phyloP scores from a whole-genome alignment of 2,888 invertebrate species.

The Chloroclysta siterata region DNA sequence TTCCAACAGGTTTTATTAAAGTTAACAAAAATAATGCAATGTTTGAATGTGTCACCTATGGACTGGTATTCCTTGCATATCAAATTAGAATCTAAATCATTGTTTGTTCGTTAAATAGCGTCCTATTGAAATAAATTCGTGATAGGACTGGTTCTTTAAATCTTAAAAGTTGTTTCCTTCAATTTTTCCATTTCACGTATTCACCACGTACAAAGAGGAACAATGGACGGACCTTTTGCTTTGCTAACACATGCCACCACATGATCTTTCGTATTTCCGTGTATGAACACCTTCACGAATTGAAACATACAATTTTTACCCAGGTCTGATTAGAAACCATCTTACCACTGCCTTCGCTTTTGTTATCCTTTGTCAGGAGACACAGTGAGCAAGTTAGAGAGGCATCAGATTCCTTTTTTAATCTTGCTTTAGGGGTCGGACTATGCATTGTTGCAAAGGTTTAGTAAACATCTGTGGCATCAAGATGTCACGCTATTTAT shows the following conservation, averaged over 20 bases:
- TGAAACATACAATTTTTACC: constrained; percentile 4
- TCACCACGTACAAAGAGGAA: constrained; percentile 9
- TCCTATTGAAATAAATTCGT: no score
- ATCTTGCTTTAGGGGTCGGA: not conserved
- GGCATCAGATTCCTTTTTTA: not conserved
- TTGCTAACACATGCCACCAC: constrained; percentile 15
- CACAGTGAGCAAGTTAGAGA: not conserved
- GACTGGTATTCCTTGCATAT: no score
- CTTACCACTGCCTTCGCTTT: not conserved
- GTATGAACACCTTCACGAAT: constrained; percentile 3
- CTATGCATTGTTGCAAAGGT: not conserved
- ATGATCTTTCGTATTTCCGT: constrained; percentile 4
- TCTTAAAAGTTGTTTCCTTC: constrained; percentile 2
- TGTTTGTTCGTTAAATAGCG: no score
- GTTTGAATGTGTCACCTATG: no score
- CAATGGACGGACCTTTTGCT: constrained; percentile 11
- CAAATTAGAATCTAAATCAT: no score
- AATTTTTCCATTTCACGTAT: constrained; percentile 9
- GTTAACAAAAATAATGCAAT: no score
- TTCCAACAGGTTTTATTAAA: no score
- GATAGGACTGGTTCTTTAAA: no score
- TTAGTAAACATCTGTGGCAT: no score
- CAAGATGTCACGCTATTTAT: no score
- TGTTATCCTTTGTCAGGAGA: constrained; percentile 1
- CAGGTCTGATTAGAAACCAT: constrained; percentile 18